Base-by-base conservation (phyloP, 2,797 vertebrate genomes). In the Propithecus perrieri region DNA sequence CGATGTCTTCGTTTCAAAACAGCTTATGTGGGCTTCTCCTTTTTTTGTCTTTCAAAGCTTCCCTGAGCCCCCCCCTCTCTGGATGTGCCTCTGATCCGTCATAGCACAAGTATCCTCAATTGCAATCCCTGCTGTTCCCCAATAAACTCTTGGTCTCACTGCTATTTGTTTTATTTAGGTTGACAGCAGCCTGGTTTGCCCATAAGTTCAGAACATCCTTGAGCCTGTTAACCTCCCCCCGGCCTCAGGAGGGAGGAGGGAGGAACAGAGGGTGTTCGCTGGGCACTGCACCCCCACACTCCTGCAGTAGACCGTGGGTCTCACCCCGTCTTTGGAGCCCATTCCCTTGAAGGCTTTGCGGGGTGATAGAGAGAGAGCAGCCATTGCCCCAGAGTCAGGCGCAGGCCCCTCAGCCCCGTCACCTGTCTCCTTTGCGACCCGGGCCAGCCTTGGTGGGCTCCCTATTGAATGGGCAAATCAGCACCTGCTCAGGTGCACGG, bases 31-130 rank as follows among this genome's bases (percentile, higher is more conserved):
- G 28, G 15, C 43, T 33, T 75, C 72, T 75, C 72, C 43, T 10
- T 46, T 48, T 43, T 74, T 74, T 74, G 71, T 15, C 41, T 74
- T 74, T 48, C 15, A 75, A 48, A 75, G 28, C 43, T 48, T 11
- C 43, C 43, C 71, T 15, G 12, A 28, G 24, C 38, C 28, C 71
- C 43, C 33, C 5, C 43, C 43, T 30, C 8, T 74, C 43, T 17
- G 28, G 72, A 74, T 9, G 43, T 1, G 28, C 2, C 28, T 75
- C 15, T 1, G 15, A 18, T 33, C 28, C 15, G 0, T 75, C 72
- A 75, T 2, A 48, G 43, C 38, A 5, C 15, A 2, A 4, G 28
- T 48, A 46, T 46, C 43, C 43, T 8, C 15, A 0, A 75, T 75
- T 75, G 28, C 43, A 75, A 48, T 46, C 43, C 72, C 43, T 43